phyloP scores from a whole-genome alignment of 2,797 vertebrate genomes.

The Capromys pilorides region DNA sequence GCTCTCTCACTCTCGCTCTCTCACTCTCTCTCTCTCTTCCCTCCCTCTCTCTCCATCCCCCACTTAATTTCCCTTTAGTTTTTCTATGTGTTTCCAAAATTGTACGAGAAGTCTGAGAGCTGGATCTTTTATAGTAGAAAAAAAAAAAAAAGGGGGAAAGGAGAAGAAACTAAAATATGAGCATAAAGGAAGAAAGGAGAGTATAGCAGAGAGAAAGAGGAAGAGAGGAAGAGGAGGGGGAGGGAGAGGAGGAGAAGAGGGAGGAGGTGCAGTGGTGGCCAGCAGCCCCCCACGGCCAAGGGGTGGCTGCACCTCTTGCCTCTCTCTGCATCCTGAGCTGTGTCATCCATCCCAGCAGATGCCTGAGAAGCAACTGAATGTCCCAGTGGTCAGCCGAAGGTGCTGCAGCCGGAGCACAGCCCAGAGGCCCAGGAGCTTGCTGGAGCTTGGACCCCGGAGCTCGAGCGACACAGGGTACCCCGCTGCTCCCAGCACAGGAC shows the following conservation, averaged over 20 bases:
- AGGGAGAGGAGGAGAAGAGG: neutral
- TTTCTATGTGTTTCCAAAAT: neutral
- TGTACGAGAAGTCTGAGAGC: neutral
- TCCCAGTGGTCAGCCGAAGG: fast-evolving
- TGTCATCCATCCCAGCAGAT: neutral
- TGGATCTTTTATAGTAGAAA: neutral
- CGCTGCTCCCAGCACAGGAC: neutral
- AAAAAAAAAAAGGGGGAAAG: neutral
- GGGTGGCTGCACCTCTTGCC: neutral
- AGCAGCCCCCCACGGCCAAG: neutral
- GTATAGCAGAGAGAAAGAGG: too few relatives aligned
- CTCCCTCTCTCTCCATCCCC: too few relatives aligned
- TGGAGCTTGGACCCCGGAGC: neutral
- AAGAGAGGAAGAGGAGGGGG: neutral
- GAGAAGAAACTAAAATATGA: neutral
- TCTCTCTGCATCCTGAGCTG: neutral
- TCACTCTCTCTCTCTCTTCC: neutral
- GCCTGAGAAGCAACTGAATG: neutral
- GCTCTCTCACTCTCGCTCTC: neutral
- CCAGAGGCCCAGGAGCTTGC: neutral
- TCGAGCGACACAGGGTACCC: neutral
- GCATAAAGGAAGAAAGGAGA: neutral
- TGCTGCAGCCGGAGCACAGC: neutral
- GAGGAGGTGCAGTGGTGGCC: too few relatives aligned
- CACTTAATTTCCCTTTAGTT: neutral